These are phyloP conservation scores for Phalanger gymnotis DNA, from an alignment of 2,797 vertebrate species.

Conservation along the genomic window DNA sequence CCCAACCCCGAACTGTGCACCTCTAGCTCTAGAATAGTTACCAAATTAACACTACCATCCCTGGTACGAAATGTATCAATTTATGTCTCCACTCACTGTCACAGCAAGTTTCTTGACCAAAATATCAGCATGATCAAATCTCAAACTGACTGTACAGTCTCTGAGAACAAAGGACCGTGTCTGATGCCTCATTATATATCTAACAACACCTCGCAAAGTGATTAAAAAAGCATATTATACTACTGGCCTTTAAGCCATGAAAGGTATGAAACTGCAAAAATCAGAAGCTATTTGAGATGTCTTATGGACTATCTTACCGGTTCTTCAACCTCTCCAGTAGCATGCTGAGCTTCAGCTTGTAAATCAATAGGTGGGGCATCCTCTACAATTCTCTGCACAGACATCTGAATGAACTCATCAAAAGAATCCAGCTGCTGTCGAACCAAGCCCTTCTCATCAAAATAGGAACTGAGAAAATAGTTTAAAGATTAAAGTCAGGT, in stretches of 20 bases:
- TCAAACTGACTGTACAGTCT: too few relatives aligned
- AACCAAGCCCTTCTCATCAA: slow-evolving; percentile 99
- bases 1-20: slow-evolving; percentile 24
- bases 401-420: slow-evolving; percentile 99
- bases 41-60: too few relatives aligned
- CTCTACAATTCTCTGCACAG: slow-evolving; percentile 98
- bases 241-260: not conserved
- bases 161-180: too few relatives aligned
- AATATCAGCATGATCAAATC: too few relatives aligned
- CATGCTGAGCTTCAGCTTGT: slow-evolving; percentile 98
- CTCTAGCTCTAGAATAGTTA: too few relatives aligned
- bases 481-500: slow-evolving; percentile 36
- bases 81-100: too few relatives aligned
- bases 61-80: too few relatives aligned
- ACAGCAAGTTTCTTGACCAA: too few relatives aligned
- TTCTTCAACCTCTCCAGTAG: slow-evolving; percentile 97
- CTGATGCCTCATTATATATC: too few relatives aligned
- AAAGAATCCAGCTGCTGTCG: slow-evolving; percentile 98
- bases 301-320: slow-evolving; percentile 88
- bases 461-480: slow-evolving; percentile 90
- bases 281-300: not conserved
- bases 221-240: not conserved
- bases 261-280: not conserved
- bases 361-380: slow-evolving; percentile 98
- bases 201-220: too few relatives aligned